phyloP scores from a whole-genome alignment of 2,113 vertebrate species.

The Mormyrus iriodes region DNA sequence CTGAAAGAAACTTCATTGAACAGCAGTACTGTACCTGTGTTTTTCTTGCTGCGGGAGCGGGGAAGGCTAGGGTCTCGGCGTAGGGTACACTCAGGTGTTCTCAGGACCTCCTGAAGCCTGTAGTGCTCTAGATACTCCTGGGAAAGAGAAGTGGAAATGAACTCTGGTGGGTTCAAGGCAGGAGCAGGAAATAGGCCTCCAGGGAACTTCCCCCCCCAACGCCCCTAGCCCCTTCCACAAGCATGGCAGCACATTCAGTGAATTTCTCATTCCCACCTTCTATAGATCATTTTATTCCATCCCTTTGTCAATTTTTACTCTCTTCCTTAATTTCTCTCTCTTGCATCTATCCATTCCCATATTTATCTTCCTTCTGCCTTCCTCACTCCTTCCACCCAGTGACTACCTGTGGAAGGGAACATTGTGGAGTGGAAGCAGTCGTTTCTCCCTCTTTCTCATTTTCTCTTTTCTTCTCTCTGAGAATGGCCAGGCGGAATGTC shows the following conservation, averaged over 20 bases:
- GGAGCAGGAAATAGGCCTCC: background rate
- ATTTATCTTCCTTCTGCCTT: background rate
- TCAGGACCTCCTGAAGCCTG: conserved; percentile 57
- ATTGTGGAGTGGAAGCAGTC: background rate
- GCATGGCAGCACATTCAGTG: background rate
- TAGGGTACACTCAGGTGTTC: conserved; percentile 40
- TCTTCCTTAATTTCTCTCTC: background rate
- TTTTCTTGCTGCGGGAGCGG: conserved; percentile 46
- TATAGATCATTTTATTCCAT: background rate
- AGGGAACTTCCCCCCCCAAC: background rate
- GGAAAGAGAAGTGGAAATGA: background rate
- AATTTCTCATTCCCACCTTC: background rate
- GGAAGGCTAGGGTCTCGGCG: conserved; percentile 48
- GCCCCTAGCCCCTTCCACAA: background rate
- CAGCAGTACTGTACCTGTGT: conserved; percentile 37
- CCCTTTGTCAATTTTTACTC: background rate
- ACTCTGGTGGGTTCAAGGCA: background rate
- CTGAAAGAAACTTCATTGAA: background rate
- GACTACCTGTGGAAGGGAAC: conserved; percentile 22
- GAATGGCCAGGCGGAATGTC: conserved; percentile 42
- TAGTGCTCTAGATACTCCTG: conserved; percentile 51
- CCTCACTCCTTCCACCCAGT: background rate
- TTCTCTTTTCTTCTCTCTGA: conserved; percentile 49
- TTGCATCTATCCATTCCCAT: background rate
- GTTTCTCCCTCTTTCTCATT: conserved; percentile 37